These are phyloP conservation scores for Tetrao urogallus DNA, from an alignment of 2,113 vertebrate genomes.

Conservation along the genomic window DNA sequence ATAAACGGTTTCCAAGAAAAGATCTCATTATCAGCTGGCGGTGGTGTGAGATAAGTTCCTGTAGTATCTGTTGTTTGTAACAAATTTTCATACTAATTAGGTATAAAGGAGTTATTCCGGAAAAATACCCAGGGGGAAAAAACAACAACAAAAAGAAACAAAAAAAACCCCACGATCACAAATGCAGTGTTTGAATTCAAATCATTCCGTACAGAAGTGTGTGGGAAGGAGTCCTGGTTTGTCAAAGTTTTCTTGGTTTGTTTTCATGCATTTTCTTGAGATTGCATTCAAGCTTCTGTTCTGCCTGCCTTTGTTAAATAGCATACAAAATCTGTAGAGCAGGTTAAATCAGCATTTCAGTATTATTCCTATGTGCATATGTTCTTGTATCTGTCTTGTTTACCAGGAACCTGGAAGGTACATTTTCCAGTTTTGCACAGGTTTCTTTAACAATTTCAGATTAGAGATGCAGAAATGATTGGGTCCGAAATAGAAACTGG, in stretches of 20 bases:
- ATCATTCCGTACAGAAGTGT: background rate
- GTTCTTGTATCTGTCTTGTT: background rate
- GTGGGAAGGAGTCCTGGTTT: background rate
- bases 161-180: background rate
- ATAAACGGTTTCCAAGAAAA: background rate
- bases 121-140: background rate
- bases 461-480: background rate
- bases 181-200: background rate
- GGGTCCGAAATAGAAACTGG: background rate
- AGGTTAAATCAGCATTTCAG: background rate
- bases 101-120: background rate
- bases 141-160: background rate
- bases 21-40: background rate
- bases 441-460: background rate
- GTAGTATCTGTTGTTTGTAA: background rate
- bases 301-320: background rate
- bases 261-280: background rate
- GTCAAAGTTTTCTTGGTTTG: background rate
- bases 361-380: background rate
- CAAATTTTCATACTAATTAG: background rate
- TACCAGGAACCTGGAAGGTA: background rate
- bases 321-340: background rate
- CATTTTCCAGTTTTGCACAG: background rate
- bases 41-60: background rate
- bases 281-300: background rate